phyloP scores from a whole-genome alignment of 2,113 vertebrate species.

The Vireo altiloquus region DNA sequence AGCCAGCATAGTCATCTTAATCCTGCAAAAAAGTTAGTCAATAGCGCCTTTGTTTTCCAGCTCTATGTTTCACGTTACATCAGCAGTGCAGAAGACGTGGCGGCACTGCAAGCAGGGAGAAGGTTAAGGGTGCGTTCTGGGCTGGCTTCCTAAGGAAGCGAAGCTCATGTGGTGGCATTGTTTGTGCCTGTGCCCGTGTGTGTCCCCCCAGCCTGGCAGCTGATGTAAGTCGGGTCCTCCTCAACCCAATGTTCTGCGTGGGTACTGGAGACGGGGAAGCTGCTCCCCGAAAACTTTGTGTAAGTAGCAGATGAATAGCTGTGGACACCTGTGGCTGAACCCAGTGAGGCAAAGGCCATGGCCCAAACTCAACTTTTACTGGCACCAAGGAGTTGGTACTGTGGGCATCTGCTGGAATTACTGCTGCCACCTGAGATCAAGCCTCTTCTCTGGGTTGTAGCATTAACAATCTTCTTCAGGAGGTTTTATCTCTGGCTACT shows the following conservation, averaged over 20 bases:
- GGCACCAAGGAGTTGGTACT: fast-evolving
- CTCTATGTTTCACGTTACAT: background rate
- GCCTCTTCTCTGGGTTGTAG: background rate
- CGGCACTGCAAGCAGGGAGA: background rate
- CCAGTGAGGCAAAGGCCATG: background rate
- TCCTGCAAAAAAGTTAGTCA: slow-evolving; percentile 42
- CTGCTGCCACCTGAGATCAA: background rate
- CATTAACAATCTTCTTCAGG: background rate
- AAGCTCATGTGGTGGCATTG: background rate
- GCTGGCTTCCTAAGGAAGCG: background rate
- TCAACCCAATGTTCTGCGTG: fast-evolving
- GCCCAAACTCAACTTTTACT: background rate
- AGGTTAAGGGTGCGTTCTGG: slow-evolving; percentile 4
- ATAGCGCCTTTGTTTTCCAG: slow-evolving; percentile 60
- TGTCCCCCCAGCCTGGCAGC: background rate
- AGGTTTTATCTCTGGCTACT: background rate
- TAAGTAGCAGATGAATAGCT: background rate
- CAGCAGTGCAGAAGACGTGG: background rate
- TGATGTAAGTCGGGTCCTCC: fast-evolving
- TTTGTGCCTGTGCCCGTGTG: background rate
- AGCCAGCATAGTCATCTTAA: slow-evolving; percentile 53
- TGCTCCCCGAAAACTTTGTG: background rate
- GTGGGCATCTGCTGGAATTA: background rate
- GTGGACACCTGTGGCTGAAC: background rate
- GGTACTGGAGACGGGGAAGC: background rate